A percentile compares a stretch with the other conserved stretches of the same genome.
Evolutionary conservation across 2,888 invertebrate species (phyloP).

Genomic region (Erebia aethiops): DNA sequence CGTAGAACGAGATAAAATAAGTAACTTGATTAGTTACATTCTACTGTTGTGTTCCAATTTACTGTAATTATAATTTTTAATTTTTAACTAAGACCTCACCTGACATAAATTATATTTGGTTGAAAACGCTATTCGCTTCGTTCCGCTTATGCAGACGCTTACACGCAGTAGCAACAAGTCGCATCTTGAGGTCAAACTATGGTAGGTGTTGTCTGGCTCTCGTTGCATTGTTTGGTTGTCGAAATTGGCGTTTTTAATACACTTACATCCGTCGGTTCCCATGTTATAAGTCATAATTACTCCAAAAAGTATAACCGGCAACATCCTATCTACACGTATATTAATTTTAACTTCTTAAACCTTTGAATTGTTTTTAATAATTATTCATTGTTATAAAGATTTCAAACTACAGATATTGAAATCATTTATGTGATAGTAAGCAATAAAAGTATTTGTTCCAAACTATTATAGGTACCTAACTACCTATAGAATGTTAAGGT

Average conservation of each 20-base stretch:
- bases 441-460: background rate
- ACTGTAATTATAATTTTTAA: no score
- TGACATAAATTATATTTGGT: background rate
- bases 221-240: constrained; percentile 14
- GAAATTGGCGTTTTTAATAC: constrained; percentile 10
- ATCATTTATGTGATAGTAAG: background rate
- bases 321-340: background rate
- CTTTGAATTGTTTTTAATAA: background rate
- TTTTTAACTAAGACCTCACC: background rate
- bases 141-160: constrained; percentile 6
- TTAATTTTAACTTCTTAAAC: background rate
- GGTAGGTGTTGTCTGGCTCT: constrained; percentile 14
- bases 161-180: constrained; percentile 5
- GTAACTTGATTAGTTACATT: no score
- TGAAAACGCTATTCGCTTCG: constrained; percentile 5
- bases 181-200: constrained; percentile 9
- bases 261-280: constrained; percentile 4
- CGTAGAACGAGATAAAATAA: no score
- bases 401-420: background rate
- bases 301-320: background rate
- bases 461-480: background rate
- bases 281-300: constrained; percentile 1
- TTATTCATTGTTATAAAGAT: background rate
- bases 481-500: background rate
- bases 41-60: no score